These are phyloP conservation scores for Antheraea yamamai DNA, from an alignment of 2,888 invertebrate species.

Conservation along the genomic window DNA sequence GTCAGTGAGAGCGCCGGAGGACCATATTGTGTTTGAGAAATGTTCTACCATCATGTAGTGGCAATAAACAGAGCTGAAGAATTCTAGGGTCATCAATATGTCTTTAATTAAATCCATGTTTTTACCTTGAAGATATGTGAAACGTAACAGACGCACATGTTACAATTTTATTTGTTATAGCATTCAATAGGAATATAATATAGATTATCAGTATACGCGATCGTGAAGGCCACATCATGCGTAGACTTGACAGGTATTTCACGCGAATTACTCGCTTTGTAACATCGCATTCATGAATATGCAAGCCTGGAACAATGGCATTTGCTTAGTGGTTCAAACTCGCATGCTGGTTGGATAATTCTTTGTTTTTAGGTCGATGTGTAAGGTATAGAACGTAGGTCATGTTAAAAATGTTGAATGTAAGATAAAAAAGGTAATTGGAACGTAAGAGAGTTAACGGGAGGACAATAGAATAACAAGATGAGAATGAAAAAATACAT, in stretches of 20 bases:
- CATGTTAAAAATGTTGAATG: no score
- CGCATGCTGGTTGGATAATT: neutral
- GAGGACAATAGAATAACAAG: no score
- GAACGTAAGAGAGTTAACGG: no score
- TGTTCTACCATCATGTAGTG: no score
- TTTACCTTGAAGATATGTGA: no score
- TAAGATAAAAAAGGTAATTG: no score
- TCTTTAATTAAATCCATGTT: no score
- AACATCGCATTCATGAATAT: conserved; percentile 11
- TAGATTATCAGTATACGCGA: neutral
- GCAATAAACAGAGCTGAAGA: no score
- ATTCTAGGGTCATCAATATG: no score
- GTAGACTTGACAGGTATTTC: neutral
- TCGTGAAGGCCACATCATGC: neutral
- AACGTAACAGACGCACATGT: neutral
- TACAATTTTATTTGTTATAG: neutral
- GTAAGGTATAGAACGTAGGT: neutral
- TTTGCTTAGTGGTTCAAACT: conserved; percentile 1
- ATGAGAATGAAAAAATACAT: no score
- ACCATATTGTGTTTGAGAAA: no score
- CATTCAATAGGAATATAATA: neutral
- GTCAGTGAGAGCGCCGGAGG: no score
- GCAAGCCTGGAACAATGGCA: conserved; percentile 4
- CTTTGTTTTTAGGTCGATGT: neutral
- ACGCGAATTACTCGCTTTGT: conserved; percentile 7